Conservation (phyloP, 2,113 vertebrate species). For the Orycteropus afer region DNA sequence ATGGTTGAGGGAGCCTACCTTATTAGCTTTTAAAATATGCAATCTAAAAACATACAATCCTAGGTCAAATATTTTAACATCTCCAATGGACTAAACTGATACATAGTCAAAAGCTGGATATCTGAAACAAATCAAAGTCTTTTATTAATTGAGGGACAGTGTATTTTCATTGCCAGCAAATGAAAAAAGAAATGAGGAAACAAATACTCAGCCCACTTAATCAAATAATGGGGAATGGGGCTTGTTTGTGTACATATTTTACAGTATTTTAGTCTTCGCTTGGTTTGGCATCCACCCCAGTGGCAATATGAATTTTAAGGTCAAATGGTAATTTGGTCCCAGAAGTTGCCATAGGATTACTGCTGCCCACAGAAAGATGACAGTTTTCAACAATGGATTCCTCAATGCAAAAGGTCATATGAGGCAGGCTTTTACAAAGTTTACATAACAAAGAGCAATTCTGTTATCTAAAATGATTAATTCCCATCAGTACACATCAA, state of each 20-base stretch:
- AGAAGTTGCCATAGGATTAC: slow-evolving; percentile 83
- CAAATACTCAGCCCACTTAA: slow-evolving; percentile 61
- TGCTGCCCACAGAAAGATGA: slow-evolving; percentile 85
- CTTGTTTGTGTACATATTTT: neutral
- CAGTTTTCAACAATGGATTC: slow-evolving; percentile 85
- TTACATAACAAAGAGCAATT: slow-evolving; percentile 92
- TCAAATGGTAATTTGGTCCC: slow-evolving; percentile 79
- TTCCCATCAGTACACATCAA: slow-evolving; percentile 90
- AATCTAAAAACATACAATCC: neutral
- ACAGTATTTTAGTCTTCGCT: slow-evolving; percentile 66
- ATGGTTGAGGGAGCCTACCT: neutral
- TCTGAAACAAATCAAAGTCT: neutral
- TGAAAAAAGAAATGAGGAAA: slow-evolving; percentile 72
- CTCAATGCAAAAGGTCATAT: slow-evolving; percentile 86
- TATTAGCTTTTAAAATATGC: neutral
- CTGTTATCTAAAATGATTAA: slow-evolving; percentile 90
- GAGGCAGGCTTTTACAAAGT: slow-evolving; percentile 88
- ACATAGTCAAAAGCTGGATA: neutral
- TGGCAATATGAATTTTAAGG: slow-evolving; percentile 74
- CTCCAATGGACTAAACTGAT: neutral
- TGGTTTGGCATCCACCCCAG: slow-evolving; percentile 65
- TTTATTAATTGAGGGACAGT: neutral
- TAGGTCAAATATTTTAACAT: neutral
- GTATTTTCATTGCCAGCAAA: slow-evolving; percentile 8
- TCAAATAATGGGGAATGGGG: neutral